These are phyloP conservation scores for Terrapene triunguis DNA, from an alignment of 2,113 vertebrate genomes.

Conservation along the genomic window DNA sequence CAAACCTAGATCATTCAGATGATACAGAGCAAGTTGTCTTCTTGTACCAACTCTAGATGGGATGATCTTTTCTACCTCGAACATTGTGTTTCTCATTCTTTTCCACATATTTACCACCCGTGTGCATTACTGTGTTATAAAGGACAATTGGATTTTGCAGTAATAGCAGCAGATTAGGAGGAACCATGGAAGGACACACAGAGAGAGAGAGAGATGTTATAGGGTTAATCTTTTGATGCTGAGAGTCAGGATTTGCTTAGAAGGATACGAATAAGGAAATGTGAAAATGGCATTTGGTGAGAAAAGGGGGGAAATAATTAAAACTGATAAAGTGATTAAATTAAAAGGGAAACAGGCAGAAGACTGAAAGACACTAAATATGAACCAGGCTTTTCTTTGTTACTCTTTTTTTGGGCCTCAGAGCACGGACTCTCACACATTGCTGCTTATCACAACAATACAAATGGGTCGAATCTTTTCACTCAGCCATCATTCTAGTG, in stretches of 20 bases:
- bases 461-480: background rate
- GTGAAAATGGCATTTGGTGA: background rate
- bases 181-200: background rate
- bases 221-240: conserved; percentile 1
- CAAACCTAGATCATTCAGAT: background rate
- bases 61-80: background rate
- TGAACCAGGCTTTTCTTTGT: background rate
- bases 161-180: conserved; percentile 3
- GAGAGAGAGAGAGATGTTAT: background rate
- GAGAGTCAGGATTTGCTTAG: conserved; percentile 1
- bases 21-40: background rate
- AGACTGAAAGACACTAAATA: background rate
- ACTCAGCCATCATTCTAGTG: background rate
- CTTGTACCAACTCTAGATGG: background rate
- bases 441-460: background rate
- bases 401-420: background rate
- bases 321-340: background rate
- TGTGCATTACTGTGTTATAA: background rate
- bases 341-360: background rate
- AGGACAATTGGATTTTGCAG: conserved; percentile 44
- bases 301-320: accelerated
- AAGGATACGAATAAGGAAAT: background rate
- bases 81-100: background rate
- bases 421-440: background rate
- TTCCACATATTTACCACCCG: background rate